Conservation (phyloP, 2,888 invertebrate genomes). For the Micropterix aruncella region DNA sequence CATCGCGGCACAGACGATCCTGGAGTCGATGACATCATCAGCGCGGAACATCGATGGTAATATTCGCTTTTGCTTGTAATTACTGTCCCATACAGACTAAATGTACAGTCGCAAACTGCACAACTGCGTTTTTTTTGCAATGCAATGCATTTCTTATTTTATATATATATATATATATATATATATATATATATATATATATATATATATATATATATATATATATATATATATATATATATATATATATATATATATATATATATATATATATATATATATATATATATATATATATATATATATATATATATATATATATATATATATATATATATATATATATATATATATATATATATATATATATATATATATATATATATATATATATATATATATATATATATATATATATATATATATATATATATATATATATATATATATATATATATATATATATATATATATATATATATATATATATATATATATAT, state of each 20-base stretch:
- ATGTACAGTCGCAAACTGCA: too few species aligned
- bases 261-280: background rate
- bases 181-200: background rate
- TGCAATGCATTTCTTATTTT: background rate
- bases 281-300: background rate
- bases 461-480: background rate
- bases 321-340: background rate
- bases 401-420: background rate
- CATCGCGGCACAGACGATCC: conserved; percentile 35
- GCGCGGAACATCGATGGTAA: conserved; percentile 35
- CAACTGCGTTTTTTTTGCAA: too few species aligned
- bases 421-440: background rate
- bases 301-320: background rate
- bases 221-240: background rate
- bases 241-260: background rate
- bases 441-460: background rate
- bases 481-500: background rate
- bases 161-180: conserved; percentile 3
- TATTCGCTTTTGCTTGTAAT: too few species aligned
- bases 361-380: too few species aligned
- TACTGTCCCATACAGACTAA: too few species aligned
- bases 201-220: background rate
- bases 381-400: too few species aligned
- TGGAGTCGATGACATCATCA: conserved; percentile 43
- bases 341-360: background rate